Conservation (phyloP, 2,113 vertebrate species). For the Mobula hypostoma region DNA sequence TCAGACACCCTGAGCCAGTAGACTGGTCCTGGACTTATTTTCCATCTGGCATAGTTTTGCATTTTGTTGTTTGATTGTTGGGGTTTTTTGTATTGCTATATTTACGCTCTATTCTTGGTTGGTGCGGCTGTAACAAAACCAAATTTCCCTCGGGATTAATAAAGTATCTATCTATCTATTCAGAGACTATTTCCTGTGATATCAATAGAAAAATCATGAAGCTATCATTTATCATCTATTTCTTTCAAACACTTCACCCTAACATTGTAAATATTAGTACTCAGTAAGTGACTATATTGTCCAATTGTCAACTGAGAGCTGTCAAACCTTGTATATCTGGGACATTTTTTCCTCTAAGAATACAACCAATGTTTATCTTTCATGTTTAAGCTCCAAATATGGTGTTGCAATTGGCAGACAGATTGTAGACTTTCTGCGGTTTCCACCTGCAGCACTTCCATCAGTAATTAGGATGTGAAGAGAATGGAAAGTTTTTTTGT, state of each 20-base stretch:
- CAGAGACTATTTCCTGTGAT: background rate
- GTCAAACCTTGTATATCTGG: background rate
- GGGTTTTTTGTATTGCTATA: too few species aligned
- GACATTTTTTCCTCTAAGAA: background rate
- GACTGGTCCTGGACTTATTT: too few species aligned
- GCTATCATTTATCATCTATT: background rate
- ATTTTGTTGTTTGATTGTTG: too few species aligned
- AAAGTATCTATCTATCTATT: too few species aligned
- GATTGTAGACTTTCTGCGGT: background rate
- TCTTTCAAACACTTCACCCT: background rate
- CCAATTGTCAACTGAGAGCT: background rate
- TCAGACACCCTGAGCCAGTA: too few species aligned
- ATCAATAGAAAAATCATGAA: background rate
- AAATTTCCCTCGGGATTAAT: too few species aligned
- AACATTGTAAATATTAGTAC: background rate
- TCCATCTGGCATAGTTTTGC: too few species aligned
- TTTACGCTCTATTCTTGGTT: too few species aligned
- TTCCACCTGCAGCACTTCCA: background rate
- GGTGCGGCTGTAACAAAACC: too few species aligned
- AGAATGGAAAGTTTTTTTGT: background rate
- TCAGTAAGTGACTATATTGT: background rate
- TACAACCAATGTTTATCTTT: background rate
- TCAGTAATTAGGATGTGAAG: background rate
- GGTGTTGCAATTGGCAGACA: background rate
- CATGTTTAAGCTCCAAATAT: background rate